Evolutionary conservation across 2,888 invertebrate genomes (phyloP).

Genomic region (Archips crataeganus): DNA sequence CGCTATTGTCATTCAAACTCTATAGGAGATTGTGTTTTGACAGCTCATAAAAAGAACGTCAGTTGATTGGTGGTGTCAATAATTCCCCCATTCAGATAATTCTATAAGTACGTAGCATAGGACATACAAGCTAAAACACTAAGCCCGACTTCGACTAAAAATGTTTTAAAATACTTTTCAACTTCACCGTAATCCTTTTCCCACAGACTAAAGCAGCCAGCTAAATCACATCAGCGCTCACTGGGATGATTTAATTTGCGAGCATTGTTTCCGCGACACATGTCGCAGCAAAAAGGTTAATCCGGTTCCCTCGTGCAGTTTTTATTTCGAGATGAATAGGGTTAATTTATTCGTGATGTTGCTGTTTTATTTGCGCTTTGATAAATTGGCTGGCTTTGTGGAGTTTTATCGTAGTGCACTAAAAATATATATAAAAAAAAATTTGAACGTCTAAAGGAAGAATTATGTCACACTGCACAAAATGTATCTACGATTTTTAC

Average conservation of each 20-base stretch:
- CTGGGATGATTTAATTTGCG: constrained; percentile 63
- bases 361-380: constrained; percentile 15
- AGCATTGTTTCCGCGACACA: constrained; percentile 64
- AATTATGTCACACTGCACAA: not conserved
- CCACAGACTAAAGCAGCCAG: constrained; percentile 24
- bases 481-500: not conserved
- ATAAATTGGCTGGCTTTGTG: constrained; percentile 25
- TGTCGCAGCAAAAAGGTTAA: constrained; percentile 51
- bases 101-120: not conserved
- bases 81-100: too few relatives aligned
- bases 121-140: not conserved
- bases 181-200: constrained; percentile 8
- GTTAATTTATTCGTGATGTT: constrained; percentile 57
- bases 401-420: constrained; percentile 18
- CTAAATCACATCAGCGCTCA: constrained; percentile 43
- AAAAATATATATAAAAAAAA: not conserved
- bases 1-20: too few relatives aligned
- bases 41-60: too few relatives aligned
- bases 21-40: too few relatives aligned
- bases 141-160: not conserved
- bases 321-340: constrained; percentile 61
- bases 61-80: too few relatives aligned
- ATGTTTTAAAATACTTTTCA: not conserved
- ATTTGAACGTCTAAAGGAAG: not conserved
- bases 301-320: constrained; percentile 57